phyloP scores from a whole-genome alignment of 1,140 invertebrate genomes.

The Brachionus angularis region DNA sequence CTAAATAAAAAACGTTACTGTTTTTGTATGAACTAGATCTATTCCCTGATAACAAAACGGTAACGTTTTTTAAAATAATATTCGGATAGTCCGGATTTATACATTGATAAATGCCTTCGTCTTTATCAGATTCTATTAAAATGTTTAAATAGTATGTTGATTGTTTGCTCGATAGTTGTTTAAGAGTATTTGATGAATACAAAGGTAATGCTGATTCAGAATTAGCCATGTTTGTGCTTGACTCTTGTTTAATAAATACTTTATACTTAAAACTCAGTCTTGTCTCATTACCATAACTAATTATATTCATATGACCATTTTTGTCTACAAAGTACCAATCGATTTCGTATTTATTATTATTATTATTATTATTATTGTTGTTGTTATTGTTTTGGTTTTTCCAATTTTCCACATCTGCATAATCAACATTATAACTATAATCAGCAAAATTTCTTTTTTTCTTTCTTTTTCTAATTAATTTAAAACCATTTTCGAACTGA shows the following conservation, averaged over 20 bases:
- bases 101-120: conserved; percentile 39
- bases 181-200: conserved; percentile 5
- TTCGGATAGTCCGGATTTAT: conserved; percentile 38
- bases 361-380: background rate
- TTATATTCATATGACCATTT: conserved; percentile 35
- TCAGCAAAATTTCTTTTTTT: no score
- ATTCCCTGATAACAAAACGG: no score
- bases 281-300: conserved; percentile 32
- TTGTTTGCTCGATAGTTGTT: background rate
- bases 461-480: no score
- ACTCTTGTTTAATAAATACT: background rate
- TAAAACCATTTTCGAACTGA: conserved; percentile 2
- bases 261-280: conserved; percentile 36
- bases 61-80: conserved; percentile 29
- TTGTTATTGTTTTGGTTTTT: background rate
- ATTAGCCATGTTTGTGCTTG: background rate
- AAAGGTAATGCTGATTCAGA: background rate
- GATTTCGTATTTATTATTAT: conserved; percentile 28
- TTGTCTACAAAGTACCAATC: conserved; percentile 44
- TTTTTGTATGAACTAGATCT: no score
- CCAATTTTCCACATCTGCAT: conserved; percentile 4
- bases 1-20: no score
- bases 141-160: conserved; percentile 15
- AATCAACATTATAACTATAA: no score
- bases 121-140: conserved; percentile 32